Conservation (phyloP, 2,113 vertebrate species). For the Rissa tridactyla region DNA sequence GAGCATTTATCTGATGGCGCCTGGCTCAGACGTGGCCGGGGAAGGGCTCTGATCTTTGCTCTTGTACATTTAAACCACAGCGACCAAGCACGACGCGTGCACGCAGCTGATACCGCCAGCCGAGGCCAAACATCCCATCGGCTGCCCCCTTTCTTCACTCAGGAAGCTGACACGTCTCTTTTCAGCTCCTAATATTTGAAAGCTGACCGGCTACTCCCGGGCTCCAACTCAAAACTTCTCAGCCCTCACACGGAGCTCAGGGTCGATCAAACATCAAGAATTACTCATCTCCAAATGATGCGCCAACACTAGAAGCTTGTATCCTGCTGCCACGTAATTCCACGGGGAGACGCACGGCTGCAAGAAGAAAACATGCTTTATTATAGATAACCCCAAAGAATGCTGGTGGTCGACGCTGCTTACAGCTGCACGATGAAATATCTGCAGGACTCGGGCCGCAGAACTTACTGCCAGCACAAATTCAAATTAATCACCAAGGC, state of each 20-base stretch:
- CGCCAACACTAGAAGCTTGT: not conserved
- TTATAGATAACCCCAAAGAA: not conserved
- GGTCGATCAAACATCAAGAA: not conserved
- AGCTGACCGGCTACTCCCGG: not conserved
- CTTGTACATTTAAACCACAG: not conserved
- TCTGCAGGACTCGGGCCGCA: not conserved
- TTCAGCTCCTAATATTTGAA: not conserved
- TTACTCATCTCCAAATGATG: not conserved
- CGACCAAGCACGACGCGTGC: not conserved
- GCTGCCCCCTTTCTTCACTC: not conserved
- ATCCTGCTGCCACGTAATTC: not conserved
- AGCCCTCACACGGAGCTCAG: not conserved
- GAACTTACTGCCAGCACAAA: not conserved
- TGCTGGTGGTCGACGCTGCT: accelerated
- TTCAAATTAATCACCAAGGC: not conserved
- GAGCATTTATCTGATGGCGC: accelerated
- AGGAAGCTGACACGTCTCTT: not conserved
- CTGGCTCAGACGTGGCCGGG: accelerated
- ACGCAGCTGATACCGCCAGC: accelerated
- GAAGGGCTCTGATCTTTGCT: not conserved
- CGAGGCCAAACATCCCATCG: accelerated
- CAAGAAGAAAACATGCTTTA: not conserved
- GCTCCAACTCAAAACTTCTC: not conserved
- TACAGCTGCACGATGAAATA: not conserved
- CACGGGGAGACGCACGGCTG: accelerated